These are phyloP conservation scores for Zosterops japonicus DNA, from an alignment of 2,113 vertebrate species.

Conservation along the genomic window DNA sequence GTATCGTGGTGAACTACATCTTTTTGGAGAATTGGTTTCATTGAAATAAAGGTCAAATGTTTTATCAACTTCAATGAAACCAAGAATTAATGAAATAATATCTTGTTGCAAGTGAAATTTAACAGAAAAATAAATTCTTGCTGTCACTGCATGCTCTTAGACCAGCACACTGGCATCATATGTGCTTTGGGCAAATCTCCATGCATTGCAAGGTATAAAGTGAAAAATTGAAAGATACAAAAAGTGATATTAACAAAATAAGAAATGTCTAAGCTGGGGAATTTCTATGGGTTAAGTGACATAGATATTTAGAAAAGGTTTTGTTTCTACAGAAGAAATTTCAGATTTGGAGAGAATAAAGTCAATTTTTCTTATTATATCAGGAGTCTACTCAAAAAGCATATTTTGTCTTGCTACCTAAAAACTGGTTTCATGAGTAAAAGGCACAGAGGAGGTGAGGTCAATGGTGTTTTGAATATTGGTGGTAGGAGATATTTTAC, in stretches of 20 bases:
- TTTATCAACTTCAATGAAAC: neutral
- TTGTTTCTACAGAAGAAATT: neutral
- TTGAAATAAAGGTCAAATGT: neutral
- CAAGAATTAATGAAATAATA: neutral
- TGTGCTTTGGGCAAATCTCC: neutral
- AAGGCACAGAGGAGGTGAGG: neutral
- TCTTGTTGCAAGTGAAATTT: neutral
- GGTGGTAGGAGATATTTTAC: neutral
- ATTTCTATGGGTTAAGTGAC: neutral
- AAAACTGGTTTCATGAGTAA: neutral
- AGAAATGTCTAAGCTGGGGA: neutral
- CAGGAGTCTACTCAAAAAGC: neutral
- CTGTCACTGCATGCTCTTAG: neutral
- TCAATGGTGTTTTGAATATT: neutral
- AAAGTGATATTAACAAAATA: neutral
- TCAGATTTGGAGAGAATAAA: neutral
- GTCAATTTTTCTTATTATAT: neutral
- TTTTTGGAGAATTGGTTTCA: neutral
- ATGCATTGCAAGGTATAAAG: neutral
- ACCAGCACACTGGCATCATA: neutral
- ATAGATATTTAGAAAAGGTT: neutral
- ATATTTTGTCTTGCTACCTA: neutral
- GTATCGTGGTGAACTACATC: neutral
- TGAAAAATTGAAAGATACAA: neutral
- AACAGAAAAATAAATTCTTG: neutral